These are phyloP conservation scores for Ormyrus thymus DNA, from an alignment of 2,888 invertebrate species.

Conservation along the genomic window DNA sequence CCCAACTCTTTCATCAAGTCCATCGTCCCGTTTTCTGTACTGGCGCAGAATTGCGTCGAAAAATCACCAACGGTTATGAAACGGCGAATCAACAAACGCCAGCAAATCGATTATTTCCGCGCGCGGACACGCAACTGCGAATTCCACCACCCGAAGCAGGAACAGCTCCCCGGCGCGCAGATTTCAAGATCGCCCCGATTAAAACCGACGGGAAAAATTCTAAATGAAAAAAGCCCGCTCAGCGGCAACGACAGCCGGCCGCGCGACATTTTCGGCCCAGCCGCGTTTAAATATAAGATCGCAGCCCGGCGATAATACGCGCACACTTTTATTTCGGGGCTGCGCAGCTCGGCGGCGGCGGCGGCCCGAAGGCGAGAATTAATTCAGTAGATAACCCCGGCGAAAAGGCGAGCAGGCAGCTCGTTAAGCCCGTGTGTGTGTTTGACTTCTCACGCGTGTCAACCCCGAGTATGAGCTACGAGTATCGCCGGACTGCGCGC, in stretches of 20 bases:
- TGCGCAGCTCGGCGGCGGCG: conserved; percentile 13
- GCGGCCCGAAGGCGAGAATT: conserved; percentile 21
- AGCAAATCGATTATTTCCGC: too few relatives aligned
- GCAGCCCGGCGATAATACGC: conserved; percentile 19
- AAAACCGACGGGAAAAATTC: conserved; percentile 16
- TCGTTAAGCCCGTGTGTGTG: conserved; percentile 19
- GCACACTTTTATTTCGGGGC: too few relatives aligned
- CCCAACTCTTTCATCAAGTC: too few relatives aligned
- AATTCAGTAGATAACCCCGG: conserved; percentile 46
- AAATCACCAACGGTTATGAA: too few relatives aligned
- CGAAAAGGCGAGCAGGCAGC: background rate
- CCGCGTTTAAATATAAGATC: conserved; percentile 47
- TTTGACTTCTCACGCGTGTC: conserved; percentile 48
- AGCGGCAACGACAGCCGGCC: background rate
- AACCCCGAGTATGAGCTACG: conserved; percentile 13
- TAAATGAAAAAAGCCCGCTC: conserved; percentile 1
- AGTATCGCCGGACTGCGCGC: conserved; percentile 10
- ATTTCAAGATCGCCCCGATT: conserved; percentile 21
- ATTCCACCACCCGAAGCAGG: background rate
- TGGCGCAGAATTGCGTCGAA: too few relatives aligned
- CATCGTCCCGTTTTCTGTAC: too few relatives aligned
- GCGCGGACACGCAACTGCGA: too few relatives aligned
- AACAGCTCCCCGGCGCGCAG: conserved; percentile 1
- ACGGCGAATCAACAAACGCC: too few relatives aligned
- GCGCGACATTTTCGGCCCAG: background rate